phyloP scores from a whole-genome alignment of 2,888 invertebrate species.

The Cerastoderma edule region DNA sequence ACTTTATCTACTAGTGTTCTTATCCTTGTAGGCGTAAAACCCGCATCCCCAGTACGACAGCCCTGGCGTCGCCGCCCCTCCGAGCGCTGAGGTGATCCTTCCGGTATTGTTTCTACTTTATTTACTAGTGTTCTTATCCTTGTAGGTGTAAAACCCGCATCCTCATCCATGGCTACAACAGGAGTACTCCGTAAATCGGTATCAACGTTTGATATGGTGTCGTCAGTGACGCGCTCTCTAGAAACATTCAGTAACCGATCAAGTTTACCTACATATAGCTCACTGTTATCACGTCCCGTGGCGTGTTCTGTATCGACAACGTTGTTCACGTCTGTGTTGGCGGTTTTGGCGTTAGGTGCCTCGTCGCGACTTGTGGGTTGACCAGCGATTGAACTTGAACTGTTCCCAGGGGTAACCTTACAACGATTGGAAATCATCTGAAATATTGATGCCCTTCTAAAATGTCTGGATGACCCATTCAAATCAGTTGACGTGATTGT shows the following conservation, averaged over 20 bases:
- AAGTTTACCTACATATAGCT: no score
- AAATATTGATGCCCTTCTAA: slow-evolving; percentile 9
- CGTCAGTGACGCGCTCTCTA: no score
- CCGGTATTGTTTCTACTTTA: neutral
- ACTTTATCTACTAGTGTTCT: neutral
- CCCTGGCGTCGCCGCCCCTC: neutral
- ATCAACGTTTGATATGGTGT: no score
- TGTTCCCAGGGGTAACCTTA: slow-evolving; percentile 2
- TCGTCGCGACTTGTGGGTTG: neutral
- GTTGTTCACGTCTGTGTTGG: neutral
- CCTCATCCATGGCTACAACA: no score
- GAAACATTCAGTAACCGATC: no score
- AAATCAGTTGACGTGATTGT: no score
- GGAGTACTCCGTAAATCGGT: no score
- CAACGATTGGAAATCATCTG: slow-evolving; percentile 1
- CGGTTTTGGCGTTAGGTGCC: neutral
- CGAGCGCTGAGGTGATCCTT: neutral
- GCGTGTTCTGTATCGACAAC: neutral
- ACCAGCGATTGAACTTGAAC: neutral
- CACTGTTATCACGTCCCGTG: neutral
- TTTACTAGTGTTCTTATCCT: neutral
- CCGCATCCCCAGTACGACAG: slow-evolving; percentile 2
- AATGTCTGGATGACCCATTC: no score
- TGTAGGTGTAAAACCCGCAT: neutral
- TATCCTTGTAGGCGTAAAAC: neutral